These are phyloP conservation scores for Zoroaster sp. DNA, from an alignment of 53 echinoderm and acorn worm genomes.

Conservation along the genomic window DNA sequence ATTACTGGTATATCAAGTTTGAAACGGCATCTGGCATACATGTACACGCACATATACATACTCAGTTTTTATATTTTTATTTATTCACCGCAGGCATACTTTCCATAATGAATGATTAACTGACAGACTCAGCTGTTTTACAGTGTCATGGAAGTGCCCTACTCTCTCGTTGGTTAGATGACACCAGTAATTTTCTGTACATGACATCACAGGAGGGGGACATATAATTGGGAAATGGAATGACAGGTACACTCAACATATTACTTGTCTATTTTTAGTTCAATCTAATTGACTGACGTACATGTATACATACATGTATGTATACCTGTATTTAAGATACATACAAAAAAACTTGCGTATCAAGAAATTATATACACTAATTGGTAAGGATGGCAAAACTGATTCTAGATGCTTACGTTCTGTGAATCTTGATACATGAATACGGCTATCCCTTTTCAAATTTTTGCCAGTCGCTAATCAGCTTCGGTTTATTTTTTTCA, in stretches of 20 bases:
- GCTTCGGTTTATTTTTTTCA: too few species aligned
- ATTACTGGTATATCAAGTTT: neutral
- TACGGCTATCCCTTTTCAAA: too few species aligned
- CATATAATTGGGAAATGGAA: neutral
- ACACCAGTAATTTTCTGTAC: neutral
- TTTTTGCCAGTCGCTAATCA: too few species aligned
- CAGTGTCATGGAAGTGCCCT: slow-evolving; percentile 10
- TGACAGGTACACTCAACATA: neutral
- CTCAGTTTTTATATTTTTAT: too few species aligned
- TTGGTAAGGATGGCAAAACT: too few species aligned
- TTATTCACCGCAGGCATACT: slow-evolving; percentile 24
- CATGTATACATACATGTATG: too few species aligned
- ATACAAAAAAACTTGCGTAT: too few species aligned
- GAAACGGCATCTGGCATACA: neutral
- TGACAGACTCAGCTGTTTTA: slow-evolving; percentile 22
- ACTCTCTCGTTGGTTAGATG: slow-evolving; percentile 27
- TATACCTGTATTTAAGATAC: too few species aligned
- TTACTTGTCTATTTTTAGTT: neutral
- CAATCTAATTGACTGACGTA: too few species aligned
- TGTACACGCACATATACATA: neutral
- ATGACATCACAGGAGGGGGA: neutral
- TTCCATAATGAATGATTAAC: slow-evolving; percentile 38
- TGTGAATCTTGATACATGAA: too few species aligned
- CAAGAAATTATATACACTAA: too few species aligned
- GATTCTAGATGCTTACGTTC: too few species aligned